Base-by-base conservation (phyloP, 2,113 vertebrate species). In the Tiliqua scincoides region DNA sequence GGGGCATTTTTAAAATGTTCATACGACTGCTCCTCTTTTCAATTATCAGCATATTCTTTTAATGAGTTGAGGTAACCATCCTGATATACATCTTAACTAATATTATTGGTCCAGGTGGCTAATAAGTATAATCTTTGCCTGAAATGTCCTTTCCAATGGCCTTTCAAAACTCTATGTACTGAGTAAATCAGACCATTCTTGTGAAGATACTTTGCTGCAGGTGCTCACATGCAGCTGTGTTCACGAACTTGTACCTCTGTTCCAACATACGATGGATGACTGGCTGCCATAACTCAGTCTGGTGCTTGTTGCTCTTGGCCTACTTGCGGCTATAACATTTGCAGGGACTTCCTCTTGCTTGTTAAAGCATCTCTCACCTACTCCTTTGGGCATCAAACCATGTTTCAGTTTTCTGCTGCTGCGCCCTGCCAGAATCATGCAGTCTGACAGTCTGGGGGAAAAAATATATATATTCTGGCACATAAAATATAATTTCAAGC, bases 391-490 rank as follows among this genome's bases (percentile, higher is more conserved):
- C 52, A 89, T 62, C 67, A 62, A 87, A 61, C 54, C 25, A 83
- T 7, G 82, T 88, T 63, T 74, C 43, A 80, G 15, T 82, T 83
- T 85, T 70, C 35, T 67, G 65, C n/a, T 21, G 23, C 79, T 86
- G 63, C 18, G 89, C 30, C 48, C 4, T 82, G 65, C 82, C 48
- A 81, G 74, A 75, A 83, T 83, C 71, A 88, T 67, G 59, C 23
- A 90, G 86, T 86, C 27, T 27, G 89, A 73, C 75, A 81, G 85
- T 83, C 77, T 82, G 84, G 48, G 85, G 89, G 21, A 90, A 90
- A 90, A 30, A 90, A 89, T 84, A 73, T n/a, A n/a, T n/a, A n/a
- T n/a, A n/a, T n/a, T 85, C 48, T 86, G 83, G 71, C 68, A 89
- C 27, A 71, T 6, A 88, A 88, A 80, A 84, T 61, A 84, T 65